Conservation (phyloP, 2,113 vertebrate species). For the Strix aluco region DNA sequence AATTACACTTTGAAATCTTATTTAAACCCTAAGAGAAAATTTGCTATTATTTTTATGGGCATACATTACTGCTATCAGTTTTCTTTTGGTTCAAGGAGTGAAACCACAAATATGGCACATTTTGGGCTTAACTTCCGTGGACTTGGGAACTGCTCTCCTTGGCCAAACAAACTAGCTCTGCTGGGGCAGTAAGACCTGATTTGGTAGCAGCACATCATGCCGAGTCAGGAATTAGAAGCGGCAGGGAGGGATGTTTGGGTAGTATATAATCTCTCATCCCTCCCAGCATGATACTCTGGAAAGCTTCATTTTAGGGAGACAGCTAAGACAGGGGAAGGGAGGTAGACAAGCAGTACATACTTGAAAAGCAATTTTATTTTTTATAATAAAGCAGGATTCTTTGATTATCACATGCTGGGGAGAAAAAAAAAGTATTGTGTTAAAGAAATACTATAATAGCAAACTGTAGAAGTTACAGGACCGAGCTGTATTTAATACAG, state of each 20-base stretch:
- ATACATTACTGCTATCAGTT: neutral
- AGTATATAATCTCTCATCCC: neutral
- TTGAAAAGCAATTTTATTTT: neutral
- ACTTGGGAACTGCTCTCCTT: neutral
- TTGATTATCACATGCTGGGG: neutral
- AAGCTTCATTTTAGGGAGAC: neutral
- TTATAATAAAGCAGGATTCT: neutral
- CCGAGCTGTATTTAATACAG: neutral
- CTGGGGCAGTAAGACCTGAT: neutral
- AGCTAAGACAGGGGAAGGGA: neutral
- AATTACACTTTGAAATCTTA: neutral
- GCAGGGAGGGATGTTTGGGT: neutral
- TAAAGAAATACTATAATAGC: neutral
- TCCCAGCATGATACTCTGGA: neutral
- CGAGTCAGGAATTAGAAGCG: neutral
- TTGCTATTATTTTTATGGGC: neutral
- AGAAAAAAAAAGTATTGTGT: neutral
- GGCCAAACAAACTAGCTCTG: neutral
- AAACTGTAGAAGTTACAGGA: neutral
- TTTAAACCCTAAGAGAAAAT: neutral
- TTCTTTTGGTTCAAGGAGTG: neutral
- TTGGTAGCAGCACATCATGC: neutral
- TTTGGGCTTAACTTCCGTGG: neutral
- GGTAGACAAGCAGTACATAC: neutral
- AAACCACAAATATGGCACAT: neutral